Percentiles rank a stretch among this genome's conserved stretches.
Conservation (phyloP, 2,888 invertebrate genomes). For the Drosophila paranaensis region DNA sequence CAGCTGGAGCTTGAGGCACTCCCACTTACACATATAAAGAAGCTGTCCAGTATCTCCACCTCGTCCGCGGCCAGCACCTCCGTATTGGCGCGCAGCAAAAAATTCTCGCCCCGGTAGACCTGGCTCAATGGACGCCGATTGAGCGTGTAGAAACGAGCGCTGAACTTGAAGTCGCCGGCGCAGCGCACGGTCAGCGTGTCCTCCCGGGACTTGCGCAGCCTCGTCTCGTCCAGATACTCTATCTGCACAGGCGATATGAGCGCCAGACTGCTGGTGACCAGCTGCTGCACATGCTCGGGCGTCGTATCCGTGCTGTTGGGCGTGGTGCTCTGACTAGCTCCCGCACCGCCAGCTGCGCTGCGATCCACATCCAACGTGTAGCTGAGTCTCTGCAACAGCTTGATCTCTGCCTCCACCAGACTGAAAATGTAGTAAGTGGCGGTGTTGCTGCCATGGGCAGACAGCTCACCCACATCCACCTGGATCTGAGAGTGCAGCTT, state of each 20-base stretch:
- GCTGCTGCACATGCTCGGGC: conserved; percentile 71
- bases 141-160: conserved; percentile 83
- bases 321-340: conserved; percentile 41
- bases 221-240: conserved; percentile 82
- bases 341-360: conserved; percentile 32
- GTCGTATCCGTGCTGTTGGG: conserved; percentile 78
- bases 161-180: conserved; percentile 82
- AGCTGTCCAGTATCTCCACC: conserved; percentile 84
- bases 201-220: conserved; percentile 83
- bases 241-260: conserved; percentile 82
- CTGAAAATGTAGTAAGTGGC: conserved; percentile 84
- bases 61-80: conserved; percentile 81
- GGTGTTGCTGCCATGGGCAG: conserved; percentile 81
- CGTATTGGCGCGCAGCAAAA: conserved; percentile 83
- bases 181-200: conserved; percentile 81
- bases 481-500: conserved; percentile 85
- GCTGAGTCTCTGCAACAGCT: conserved; percentile 82
- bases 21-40: conserved; percentile 84
- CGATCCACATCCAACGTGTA: conserved; percentile 82
- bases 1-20: too few relatives aligned
- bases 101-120: conserved; percentile 84
- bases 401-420: conserved; percentile 82
- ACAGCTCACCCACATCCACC: conserved; percentile 84
- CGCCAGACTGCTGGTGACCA: conserved; percentile 47
- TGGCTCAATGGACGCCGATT: conserved; percentile 81